phyloP scores from a whole-genome alignment of 2,113 vertebrate genomes.

The Capreolus pygargus region DNA sequence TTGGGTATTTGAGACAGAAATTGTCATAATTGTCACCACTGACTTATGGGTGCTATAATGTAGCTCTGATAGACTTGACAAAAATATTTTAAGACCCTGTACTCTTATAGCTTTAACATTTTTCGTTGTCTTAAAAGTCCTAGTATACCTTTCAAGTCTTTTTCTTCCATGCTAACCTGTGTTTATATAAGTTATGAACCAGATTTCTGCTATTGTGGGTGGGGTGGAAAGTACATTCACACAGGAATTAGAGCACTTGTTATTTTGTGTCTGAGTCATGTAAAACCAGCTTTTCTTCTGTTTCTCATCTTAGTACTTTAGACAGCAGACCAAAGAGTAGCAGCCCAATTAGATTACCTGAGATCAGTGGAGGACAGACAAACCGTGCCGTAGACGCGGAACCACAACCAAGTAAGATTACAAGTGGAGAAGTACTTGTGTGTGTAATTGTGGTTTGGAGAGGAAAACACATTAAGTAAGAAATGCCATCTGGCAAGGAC shows the following conservation, averaged over 20 bases:
- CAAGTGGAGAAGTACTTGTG: neutral
- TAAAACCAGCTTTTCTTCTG: neutral
- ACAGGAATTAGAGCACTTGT: neutral
- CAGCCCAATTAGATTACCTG: conserved; percentile 90
- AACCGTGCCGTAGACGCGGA: conserved; percentile 86
- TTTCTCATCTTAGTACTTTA: conserved; percentile 74
- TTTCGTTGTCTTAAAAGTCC: neutral
- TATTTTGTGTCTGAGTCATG: neutral
- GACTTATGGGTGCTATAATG: neutral
- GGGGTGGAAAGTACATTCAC: neutral
- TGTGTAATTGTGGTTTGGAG: neutral
- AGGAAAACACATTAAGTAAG: conserved; percentile 26
- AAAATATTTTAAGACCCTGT: neutral
- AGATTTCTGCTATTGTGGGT: neutral
- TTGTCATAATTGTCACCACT: neutral
- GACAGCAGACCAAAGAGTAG: conserved; percentile 89
- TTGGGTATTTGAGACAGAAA: neutral
- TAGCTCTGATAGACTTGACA: neutral
- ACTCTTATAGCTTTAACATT: neutral
- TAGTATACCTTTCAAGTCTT: neutral
- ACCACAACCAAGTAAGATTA: conserved; percentile 83
- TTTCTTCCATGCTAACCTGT: neutral
- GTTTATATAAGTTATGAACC: neutral
- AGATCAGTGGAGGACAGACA: conserved; percentile 79
- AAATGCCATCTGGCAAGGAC: neutral